phyloP scores from a whole-genome alignment of 2,113 vertebrate species.

The Vidua chalybeata region DNA sequence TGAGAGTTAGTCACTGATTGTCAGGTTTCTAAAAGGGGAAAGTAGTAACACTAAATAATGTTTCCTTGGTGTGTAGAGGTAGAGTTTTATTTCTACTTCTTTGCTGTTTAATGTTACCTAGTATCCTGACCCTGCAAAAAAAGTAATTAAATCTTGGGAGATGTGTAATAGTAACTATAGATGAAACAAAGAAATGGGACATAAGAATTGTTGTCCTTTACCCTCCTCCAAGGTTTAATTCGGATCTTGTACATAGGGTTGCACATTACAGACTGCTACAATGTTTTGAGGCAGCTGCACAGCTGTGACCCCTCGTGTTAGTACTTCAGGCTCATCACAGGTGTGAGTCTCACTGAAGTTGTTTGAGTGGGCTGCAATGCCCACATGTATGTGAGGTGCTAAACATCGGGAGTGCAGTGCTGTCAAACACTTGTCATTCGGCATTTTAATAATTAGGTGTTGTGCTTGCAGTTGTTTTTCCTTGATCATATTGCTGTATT shows the following conservation, averaged over 20 bases:
- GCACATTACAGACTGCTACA: background rate
- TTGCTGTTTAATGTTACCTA: background rate
- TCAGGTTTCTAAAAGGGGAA: background rate
- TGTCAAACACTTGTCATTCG: background rate
- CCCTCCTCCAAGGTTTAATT: background rate
- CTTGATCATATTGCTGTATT: background rate
- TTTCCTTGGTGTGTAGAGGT: background rate
- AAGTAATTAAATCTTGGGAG: accelerated
- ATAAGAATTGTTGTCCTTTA: background rate
- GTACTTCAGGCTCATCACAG: background rate
- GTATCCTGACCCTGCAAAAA: background rate
- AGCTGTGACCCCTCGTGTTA: accelerated
- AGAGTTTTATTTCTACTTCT: background rate
- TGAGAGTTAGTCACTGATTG: background rate
- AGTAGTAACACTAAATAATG: background rate
- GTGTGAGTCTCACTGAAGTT: background rate
- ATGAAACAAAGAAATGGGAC: background rate
- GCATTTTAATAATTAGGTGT: background rate
- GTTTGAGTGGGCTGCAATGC: background rate
- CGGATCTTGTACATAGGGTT: background rate
- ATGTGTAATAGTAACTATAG: background rate
- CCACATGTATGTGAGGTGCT: background rate
- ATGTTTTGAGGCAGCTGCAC: background rate
- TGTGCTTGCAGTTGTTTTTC: background rate
- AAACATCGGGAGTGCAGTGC: accelerated